phyloP scores from a whole-genome alignment of 2,113 vertebrate species.

The Ifrita kowaldi region DNA sequence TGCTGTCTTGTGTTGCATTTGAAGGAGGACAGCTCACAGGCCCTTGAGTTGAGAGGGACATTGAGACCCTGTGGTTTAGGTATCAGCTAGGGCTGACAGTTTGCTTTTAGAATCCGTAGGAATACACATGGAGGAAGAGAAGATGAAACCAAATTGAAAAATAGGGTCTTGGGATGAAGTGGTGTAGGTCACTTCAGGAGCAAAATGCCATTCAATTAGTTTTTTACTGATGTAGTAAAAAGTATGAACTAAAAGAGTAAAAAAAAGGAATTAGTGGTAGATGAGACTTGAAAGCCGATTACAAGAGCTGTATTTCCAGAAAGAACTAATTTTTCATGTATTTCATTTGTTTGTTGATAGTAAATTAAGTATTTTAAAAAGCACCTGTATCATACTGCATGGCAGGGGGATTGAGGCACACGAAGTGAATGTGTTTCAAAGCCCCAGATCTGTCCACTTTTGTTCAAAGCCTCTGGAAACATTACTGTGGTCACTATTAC shows the following conservation, averaged over 20 bases:
- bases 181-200: neutral
- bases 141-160: neutral
- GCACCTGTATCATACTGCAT: neutral
- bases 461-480: neutral
- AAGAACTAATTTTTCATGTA: neutral
- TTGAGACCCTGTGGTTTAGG: neutral
- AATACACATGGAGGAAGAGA: neutral
- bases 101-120: neutral
- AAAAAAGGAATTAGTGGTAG: neutral
- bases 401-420: neutral
- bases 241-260: neutral
- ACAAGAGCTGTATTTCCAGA: neutral
- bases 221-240: neutral
- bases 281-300: neutral
- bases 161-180: neutral
- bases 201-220: neutral
- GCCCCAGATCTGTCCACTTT: neutral
- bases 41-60: neutral
- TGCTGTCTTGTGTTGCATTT: neutral
- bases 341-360: neutral
- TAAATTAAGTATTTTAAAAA: neutral
- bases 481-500: neutral
- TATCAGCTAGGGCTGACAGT: neutral
- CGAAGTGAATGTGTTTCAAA: neutral
- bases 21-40: neutral